Conservation (phyloP, 2,797 vertebrate species). For the Scyliorhinus canicula region DNA sequence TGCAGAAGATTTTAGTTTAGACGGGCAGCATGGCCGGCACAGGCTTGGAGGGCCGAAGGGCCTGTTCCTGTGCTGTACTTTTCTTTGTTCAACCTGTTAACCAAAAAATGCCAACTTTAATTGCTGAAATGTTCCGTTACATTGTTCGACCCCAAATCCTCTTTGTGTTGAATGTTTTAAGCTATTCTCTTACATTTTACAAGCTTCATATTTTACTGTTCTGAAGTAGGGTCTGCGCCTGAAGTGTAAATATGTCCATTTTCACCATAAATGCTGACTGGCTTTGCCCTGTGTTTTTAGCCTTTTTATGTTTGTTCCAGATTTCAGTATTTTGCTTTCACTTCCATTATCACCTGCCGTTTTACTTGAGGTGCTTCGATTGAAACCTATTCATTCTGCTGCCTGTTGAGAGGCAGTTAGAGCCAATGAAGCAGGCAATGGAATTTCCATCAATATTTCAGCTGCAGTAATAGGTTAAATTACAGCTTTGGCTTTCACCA, state of each 20-base stretch:
- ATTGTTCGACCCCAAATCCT: neutral
- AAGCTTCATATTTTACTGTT: neutral
- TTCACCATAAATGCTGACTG: neutral
- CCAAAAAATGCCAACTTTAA: too few species aligned
- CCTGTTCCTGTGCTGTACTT: too few species aligned
- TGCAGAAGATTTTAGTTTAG: too few species aligned
- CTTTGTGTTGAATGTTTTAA: neutral
- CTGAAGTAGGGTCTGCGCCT: neutral
- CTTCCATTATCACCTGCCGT: neutral
- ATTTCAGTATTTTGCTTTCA: neutral
- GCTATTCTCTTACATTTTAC: neutral
- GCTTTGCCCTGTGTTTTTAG: neutral
- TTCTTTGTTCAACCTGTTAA: too few species aligned
- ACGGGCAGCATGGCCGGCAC: too few species aligned
- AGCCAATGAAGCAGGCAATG: constrained; percentile 55
- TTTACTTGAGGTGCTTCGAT: neutral
- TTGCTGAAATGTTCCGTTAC: too few species aligned
- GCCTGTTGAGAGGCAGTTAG: neutral
- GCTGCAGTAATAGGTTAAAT: constrained; percentile 55
- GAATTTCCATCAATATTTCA: constrained; percentile 88
- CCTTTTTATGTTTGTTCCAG: neutral
- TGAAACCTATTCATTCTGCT: neutral
- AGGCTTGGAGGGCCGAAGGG: too few species aligned
- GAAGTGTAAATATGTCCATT: neutral
- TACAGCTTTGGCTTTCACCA: constrained; percentile 58